A percentile compares a stretch with the other conserved stretches of the same genome.
Evolutionary conservation across 2,888 invertebrate genomes (phyloP).

Genomic region (Pyrrhia umbra): DNA sequence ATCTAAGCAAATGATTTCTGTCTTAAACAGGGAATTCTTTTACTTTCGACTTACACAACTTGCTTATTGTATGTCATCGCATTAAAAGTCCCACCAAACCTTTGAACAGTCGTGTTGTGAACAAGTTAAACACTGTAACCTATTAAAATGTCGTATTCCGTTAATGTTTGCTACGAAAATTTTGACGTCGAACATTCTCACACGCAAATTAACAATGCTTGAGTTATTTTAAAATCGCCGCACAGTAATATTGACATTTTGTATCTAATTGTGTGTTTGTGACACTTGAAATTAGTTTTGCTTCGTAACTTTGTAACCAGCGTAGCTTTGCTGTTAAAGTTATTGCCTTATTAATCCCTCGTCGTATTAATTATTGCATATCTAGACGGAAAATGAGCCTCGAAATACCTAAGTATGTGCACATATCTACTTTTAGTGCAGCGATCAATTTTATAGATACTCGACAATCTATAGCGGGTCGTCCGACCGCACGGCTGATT

Average conservation of each 20-base stretch:
- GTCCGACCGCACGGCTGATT: slow-evolving; percentile 59
- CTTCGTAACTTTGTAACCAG: slow-evolving; percentile 14
- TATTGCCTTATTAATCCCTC: slow-evolving; percentile 9
- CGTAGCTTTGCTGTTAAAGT: slow-evolving; percentile 6
- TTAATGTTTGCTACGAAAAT: slow-evolving; percentile 26
- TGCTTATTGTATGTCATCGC: slow-evolving; percentile 22
- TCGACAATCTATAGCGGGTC: slow-evolving; percentile 31
- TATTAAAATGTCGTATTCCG: slow-evolving; percentile 48
- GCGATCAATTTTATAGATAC: slow-evolving; percentile 43
- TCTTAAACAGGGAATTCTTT: too few relatives aligned
- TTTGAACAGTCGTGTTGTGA: neutral
- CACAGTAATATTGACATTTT: slow-evolving; percentile 4
- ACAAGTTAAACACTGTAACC: slow-evolving; percentile 28
- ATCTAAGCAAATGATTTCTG: too few relatives aligned
- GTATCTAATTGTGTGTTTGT: slow-evolving; percentile 20
- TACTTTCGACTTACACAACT: slow-evolving; percentile 1
- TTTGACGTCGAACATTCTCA: slow-evolving; percentile 32
- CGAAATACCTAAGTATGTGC: neutral
- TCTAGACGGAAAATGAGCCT: neutral
- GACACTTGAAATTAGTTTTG: slow-evolving; percentile 28
- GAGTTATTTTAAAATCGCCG: slow-evolving; percentile 17
- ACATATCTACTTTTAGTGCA: slow-evolving; percentile 28
- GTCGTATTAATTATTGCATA: neutral
- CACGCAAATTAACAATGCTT: slow-evolving; percentile 42
- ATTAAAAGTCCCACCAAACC: slow-evolving; percentile 14